These are phyloP conservation scores for Seriola dumerili DNA, from an alignment of 2,113 vertebrate species.

Conservation along the genomic window DNA sequence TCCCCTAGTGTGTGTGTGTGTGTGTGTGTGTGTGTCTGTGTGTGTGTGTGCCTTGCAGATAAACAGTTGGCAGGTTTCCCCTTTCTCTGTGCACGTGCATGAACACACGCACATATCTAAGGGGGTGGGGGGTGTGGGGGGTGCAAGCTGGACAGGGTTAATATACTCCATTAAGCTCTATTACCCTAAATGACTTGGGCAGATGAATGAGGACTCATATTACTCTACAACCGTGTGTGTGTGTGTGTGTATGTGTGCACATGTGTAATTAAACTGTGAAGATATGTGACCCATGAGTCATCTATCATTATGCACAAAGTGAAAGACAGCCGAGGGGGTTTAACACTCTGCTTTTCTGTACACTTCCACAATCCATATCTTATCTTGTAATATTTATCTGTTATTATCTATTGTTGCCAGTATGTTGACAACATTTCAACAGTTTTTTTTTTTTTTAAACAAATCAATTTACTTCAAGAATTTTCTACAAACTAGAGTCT, in stretches of 20 bases:
- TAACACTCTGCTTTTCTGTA: slow-evolving; percentile 22
- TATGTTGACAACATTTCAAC: not conserved
- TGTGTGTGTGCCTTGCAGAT: slow-evolving; percentile 64
- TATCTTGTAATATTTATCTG: not conserved
- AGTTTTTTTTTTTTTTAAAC: not conserved
- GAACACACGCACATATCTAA: slow-evolving; percentile 40
- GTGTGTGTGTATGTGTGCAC: slow-evolving; percentile 17
- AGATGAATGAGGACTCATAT: slow-evolving; percentile 79
- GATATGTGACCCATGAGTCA: slow-evolving; percentile 73
- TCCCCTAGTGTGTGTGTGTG: slow-evolving; percentile 55
- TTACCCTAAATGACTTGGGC: slow-evolving; percentile 81
- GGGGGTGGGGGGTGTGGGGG: slow-evolving; percentile 11
- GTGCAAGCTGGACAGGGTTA: slow-evolving; percentile 74
- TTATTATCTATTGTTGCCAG: not conserved
- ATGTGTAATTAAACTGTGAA: slow-evolving; percentile 75
- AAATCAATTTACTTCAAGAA: not conserved
- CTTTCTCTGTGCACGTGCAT: slow-evolving; percentile 68
- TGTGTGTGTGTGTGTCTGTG: slow-evolving; percentile 41
- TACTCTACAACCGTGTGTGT: slow-evolving; percentile 53
- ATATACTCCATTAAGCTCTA: slow-evolving; percentile 83
- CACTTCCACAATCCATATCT: not conserved
- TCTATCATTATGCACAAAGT: slow-evolving; percentile 66
- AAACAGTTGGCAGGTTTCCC: slow-evolving; percentile 88
- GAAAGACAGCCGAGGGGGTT: slow-evolving; percentile 46
- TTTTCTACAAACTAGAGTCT: not conserved